Base-by-base conservation (phyloP, 2,113 vertebrate species). In the Dasyurus viverrinus region DNA sequence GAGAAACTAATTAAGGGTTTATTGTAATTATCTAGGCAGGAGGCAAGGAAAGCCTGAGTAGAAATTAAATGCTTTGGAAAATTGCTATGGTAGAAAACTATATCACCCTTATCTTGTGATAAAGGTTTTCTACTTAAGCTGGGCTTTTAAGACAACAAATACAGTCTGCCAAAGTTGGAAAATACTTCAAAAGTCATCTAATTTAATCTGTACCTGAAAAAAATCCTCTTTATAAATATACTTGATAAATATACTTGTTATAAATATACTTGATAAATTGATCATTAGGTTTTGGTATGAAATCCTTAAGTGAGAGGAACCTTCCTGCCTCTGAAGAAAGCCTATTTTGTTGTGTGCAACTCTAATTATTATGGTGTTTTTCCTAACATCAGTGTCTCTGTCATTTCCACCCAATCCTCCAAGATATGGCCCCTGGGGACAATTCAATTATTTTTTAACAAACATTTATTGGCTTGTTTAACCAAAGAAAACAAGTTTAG, bases 261-360 rank as follows among this genome's bases (percentile, higher is more conserved):
- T n/a, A n/a, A n/a, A 76, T 76, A 76, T 76, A 76, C n/a, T 84
- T 84, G 68, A 84, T 84, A 84, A 84, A 84, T 42, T 84, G 68
- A 19, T 84, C 68, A 84, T 42, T 84, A 7, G 19, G 36, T n/a
- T 84, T 84, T 42, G 42, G 6, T 23, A 84, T 22, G n/a, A 84
- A 84, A 84, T 84, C n/a, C 68, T 30, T 14, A 16, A 68, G 60
- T 68, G 12, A 68, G 30, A 68, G 30, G 30, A 68, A 68, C 30
- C 1, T 84, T 19, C 19, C 14, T 84, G n/a, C 16, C n/a, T 84
- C 68, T 42, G 68, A 36, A 42, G 68, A 84, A 84, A 84, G n/a
- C 19, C 36, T 19, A 84, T 84, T 68, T 42, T 22, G 36, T 42
- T 84, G 19, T 23, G 19, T 42, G 42, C n/a, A 84, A 84, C n/a